A percentile compares a stretch with the other conserved stretches of the same genome.
phyloP scores from a whole-genome alignment of 1,140 invertebrate species.

The Orchestia grillus region DNA sequence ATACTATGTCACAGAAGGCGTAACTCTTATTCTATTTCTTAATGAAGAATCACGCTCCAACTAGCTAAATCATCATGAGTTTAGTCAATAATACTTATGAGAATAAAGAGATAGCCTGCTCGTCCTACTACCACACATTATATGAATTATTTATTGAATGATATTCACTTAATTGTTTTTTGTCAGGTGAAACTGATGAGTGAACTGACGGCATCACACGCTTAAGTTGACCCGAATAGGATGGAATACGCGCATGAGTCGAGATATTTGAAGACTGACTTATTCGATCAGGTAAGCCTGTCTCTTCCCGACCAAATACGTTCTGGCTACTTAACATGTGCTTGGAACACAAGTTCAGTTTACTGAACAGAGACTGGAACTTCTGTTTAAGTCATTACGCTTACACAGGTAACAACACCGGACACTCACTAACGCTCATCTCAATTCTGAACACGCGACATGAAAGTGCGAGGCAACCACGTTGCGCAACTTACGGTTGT shows the following conservation, averaged over 20 bases:
- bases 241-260: neutral
- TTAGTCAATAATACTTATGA: neutral
- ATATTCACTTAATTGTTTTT: neutral
- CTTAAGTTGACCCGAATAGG: neutral
- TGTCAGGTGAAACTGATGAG: neutral
- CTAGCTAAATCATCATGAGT: neutral
- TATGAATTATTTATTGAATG: neutral
- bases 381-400: neutral
- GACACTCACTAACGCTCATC: neutral
- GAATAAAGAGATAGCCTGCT: neutral
- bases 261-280: neutral
- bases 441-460: no score
- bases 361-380: neutral
- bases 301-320: neutral
- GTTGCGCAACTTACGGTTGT: neutral
- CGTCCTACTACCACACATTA: neutral
- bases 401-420: neutral
- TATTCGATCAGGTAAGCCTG: neutral
- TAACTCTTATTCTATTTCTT: neutral
- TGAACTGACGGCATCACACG: neutral
- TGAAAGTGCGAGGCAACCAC: neutral
- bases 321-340: neutral
- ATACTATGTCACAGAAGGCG: no score
- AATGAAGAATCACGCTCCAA: neutral
- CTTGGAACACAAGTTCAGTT: neutral